phyloP scores from a whole-genome alignment of 2,113 vertebrate species.

The Gasterosteus aculeatus region DNA sequence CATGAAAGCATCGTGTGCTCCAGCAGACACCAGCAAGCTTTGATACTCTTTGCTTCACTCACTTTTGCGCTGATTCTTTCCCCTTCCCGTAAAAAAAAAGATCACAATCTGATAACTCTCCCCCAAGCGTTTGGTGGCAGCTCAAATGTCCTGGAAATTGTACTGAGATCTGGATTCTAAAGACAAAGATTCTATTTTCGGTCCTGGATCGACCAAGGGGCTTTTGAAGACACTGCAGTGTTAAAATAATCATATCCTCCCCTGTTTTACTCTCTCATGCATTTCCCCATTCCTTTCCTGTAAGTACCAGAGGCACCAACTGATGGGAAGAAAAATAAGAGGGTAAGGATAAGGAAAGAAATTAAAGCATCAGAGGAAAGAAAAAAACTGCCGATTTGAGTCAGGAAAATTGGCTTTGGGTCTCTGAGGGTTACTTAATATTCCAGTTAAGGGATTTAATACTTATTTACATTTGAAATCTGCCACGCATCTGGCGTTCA shows the following conservation, averaged over 20 bases:
- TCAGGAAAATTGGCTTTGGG: constrained; percentile 36
- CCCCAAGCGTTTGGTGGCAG: constrained; percentile 43
- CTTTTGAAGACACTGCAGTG: constrained; percentile 56
- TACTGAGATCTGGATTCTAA: constrained; percentile 53
- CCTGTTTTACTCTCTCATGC: constrained; percentile 43
- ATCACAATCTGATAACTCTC: constrained; percentile 47
- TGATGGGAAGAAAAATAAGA: constrained; percentile 79
- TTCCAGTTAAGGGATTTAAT: constrained; percentile 12
- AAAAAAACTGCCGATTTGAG: constrained; percentile 57
- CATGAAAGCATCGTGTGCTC: constrained; percentile 57
- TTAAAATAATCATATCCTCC: constrained; percentile 54
- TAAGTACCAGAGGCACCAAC: constrained; percentile 66
- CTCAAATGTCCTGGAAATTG: constrained; percentile 62
- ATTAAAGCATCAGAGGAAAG: constrained; percentile 43
- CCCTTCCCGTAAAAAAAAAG: constrained; percentile 33
- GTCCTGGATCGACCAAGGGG: constrained; percentile 44
- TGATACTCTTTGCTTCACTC: constrained; percentile 27
- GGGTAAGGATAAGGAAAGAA: constrained; percentile 76
- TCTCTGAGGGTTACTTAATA: constrained; percentile 37
- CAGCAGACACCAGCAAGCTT: constrained; percentile 48
- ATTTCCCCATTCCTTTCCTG: constrained; percentile 47
- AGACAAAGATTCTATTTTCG: constrained; percentile 58
- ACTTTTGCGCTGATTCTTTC: constrained; percentile 32
- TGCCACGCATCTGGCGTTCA: constrained; percentile 16
- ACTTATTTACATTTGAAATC: constrained; percentile 37